Conservation (phyloP, 2,797 vertebrate genomes). For the Fistularia commersonii region DNA sequence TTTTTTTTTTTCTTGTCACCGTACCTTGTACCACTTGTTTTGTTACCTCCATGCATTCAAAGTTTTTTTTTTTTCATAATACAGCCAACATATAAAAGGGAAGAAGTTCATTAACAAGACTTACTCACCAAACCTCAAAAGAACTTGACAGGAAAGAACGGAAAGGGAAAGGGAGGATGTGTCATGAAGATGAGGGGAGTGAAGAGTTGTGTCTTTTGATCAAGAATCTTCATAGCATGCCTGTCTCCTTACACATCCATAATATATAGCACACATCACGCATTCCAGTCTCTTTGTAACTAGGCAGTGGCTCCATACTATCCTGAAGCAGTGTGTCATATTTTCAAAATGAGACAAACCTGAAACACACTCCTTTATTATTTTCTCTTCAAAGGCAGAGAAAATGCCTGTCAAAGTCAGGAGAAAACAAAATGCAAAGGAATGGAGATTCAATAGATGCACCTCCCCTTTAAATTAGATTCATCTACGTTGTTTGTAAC, state of each 20-base stretch:
- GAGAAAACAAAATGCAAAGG: constrained; percentile 28
- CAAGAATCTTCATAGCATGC: constrained; percentile 51
- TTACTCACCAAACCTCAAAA: constrained; percentile 51
- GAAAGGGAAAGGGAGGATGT: constrained; percentile 19
- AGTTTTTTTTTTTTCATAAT: constrained; percentile 8
- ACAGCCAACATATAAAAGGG: constrained; percentile 25
- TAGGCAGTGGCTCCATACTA: constrained; percentile 25
- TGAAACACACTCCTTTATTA: constrained; percentile 7
- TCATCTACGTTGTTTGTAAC: constrained; percentile 43
- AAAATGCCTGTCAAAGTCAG: constrained; percentile 5
- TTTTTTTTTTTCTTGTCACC: too few relatives aligned
- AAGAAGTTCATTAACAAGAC: constrained; percentile 44
- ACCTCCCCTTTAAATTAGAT: constrained; percentile 45
- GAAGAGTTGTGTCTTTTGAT: constrained; percentile 64
- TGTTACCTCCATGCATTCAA: too few relatives aligned
- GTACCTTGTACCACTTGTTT: too few relatives aligned
- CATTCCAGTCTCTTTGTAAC: constrained; percentile 47
- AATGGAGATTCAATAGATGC: constrained; percentile 31
- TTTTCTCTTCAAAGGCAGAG: constrained; percentile 8
- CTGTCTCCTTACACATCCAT: constrained; percentile 61
- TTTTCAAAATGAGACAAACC: constrained; percentile 14
- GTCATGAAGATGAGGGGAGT: constrained; percentile 38
- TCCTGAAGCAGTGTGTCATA: constrained; percentile 22
- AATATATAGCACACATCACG: constrained; percentile 47
- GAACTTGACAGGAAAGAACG: constrained; percentile 47